phyloP scores from a whole-genome alignment of 1,140 invertebrate genomes.

The Brachionus plicatilis region DNA sequence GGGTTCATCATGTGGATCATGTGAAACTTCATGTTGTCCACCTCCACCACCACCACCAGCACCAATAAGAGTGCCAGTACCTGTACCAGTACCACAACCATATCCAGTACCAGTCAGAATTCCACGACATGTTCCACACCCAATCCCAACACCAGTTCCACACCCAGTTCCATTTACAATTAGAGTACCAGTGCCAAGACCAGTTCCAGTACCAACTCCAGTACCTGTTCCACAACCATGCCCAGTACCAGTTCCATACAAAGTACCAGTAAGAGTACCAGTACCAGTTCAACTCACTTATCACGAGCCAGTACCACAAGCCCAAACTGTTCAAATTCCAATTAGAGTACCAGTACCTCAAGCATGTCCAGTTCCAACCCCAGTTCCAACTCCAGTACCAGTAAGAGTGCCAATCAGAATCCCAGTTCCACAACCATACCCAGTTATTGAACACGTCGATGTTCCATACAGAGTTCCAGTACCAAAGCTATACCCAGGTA shows the following conservation, averaged over 20 bases:
- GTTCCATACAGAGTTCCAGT: background rate
- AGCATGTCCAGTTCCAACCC: background rate
- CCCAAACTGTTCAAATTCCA: background rate
- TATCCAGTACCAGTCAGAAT: background rate
- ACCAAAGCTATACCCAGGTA: background rate
- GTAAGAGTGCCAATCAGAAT: background rate
- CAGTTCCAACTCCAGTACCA: background rate
- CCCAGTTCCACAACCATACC: background rate
- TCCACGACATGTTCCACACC: background rate
- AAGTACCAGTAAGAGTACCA: background rate
- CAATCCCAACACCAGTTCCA: background rate
- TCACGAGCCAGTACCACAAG: background rate
- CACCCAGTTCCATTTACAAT: background rate
- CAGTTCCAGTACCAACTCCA: background rate
- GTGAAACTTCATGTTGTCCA: background rate
- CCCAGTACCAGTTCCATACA: background rate
- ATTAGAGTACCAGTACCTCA: background rate
- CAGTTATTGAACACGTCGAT: background rate
- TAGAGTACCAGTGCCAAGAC: background rate
- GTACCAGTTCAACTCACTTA: background rate
- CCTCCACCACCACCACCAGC: background rate
- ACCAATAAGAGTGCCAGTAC: background rate
- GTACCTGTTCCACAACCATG: background rate
- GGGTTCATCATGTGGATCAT: background rate
- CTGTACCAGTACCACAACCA: background rate